Evolutionary conservation across 2,797 vertebrate species (phyloP), one percentile per base, ranked within the genome.

Genomic region (Acanthurus lineatus): DNA sequence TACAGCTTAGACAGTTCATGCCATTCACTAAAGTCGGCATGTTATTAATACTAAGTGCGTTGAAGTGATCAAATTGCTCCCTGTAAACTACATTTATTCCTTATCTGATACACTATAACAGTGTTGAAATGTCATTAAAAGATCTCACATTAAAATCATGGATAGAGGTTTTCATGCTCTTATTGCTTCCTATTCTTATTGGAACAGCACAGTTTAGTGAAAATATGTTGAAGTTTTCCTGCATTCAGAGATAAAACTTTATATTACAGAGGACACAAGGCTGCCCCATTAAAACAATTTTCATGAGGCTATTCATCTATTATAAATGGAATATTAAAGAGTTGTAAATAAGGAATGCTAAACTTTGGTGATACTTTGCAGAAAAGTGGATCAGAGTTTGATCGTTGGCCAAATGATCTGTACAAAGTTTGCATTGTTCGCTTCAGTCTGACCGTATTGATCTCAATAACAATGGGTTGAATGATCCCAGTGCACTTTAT

Each of bases 391-490:
- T 72, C 25, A 35, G 48, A 62, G 62, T 77, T 73, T 62, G 57
- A 71, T 62, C 49, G 32, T 69, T 82, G 78, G 73, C 79, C 28
- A 17, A 59, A 73, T 70, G 35, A 22, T 71, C 74, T 71, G 70
- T 69, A 73, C 68, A 32, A 72, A 81, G 68, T 64, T 77, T 79
- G 72, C 74, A 83, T 89, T 88, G 89, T 87, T 92, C 84, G 72
- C 73, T 84, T 71, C 64, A 67, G 69, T 76, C 67, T 80, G 76
- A 80, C 69, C 76, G 56, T 88, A 93, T 91, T 76, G 86, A 92
- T 93, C 74, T 59, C 17, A 10, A 76, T 38, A 90, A 92, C 89
- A 92, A 89, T 85, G 62, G 86, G 76, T 76, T 86, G 77, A 83
- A 79, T 86, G 77, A 85, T 78, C 69, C 74, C 54, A 71, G 53